Base-by-base conservation (phyloP, 2,113 vertebrate species). In the Thomomys bottae region DNA sequence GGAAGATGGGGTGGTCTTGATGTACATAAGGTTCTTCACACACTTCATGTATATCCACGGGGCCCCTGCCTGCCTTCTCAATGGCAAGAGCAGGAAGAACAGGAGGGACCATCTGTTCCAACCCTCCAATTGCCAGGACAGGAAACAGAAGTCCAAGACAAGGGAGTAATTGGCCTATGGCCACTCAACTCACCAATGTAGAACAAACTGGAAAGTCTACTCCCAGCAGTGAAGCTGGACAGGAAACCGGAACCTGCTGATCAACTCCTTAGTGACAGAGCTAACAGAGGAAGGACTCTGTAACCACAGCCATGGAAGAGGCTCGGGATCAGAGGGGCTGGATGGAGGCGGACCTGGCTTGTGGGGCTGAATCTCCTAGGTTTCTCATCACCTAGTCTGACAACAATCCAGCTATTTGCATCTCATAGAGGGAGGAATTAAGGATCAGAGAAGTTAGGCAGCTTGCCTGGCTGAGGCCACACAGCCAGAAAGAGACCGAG, bases 231-330 rank as follows among this genome's bases (percentile, higher is more conserved):
- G n/a, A 84, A 87, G 71, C 57, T 77, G 90, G 61, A 36, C 42
- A 77, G 45, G 71, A 92, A 94, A 87, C 67, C 77, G 70, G 63
- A 94, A 89, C 73, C 84, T 78, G 68, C 3, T 78, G 80, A 86
- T 66, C 83, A 84, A 78, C 40, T 84, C 73, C 57, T 14, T 10
- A 54, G 83, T 38, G 64, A 84, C 3, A 92, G 57, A 68, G n/a
- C n/a, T 75, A 38, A 67, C 30, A 8, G 38, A 80, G 26, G 81
- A 40, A 86, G 73, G 78, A 30, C 18, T 5, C 0, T 32, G 40
- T 59, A 24, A 4, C 26, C 8, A 40, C 8, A 14, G 68, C 32
- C 30, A 1, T 0, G 8, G 20, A 11, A 8, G 68, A 77, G 59
- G n/a, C 54, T 57, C 23, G 1, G 78, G 49, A 59, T 49, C 42